Evolutionary conservation across 1,140 invertebrate genomes (phyloP).

Genomic region (Battus philenor): DNA sequence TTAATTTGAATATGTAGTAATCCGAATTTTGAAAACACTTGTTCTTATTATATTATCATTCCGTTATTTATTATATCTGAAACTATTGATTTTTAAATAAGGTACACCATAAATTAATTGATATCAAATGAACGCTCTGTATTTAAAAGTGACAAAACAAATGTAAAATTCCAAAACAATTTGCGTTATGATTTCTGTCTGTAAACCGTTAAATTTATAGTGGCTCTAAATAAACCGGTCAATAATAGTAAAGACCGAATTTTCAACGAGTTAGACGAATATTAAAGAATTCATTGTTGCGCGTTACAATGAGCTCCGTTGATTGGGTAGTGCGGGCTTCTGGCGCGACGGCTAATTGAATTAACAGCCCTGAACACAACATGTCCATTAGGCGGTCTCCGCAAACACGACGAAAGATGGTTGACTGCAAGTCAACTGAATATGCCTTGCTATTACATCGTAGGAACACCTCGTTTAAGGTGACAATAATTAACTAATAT

Average conservation of each 20-base stretch:
- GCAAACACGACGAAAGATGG: conserved; percentile 34
- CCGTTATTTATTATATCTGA: too few species aligned
- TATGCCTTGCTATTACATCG: conserved; percentile 5
- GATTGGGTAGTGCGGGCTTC: conserved; percentile 33
- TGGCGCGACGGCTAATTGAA: conserved; percentile 54
- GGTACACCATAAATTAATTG: too few species aligned
- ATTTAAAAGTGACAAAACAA: too few species aligned
- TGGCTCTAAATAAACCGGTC: conserved; percentile 11
- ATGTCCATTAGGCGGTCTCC: conserved; percentile 55
- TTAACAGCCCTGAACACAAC: conserved; percentile 59
- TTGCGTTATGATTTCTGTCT: too few species aligned
- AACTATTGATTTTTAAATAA: too few species aligned
- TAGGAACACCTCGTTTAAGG: not conserved
- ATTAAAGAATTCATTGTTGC: conserved; percentile 33
- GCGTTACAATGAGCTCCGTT: conserved; percentile 53
- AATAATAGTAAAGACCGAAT: conserved; percentile 13
- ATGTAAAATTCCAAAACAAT: too few species aligned
- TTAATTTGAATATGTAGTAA: too few species aligned
- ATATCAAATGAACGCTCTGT: too few species aligned
- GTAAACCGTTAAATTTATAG: conserved; percentile 4
- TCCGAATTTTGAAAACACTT: too few species aligned
- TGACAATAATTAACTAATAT: too few species aligned
- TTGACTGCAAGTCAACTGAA: conserved; percentile 16
- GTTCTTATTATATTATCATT: too few species aligned
- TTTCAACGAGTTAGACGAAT: conserved; percentile 13